Base-by-base conservation (phyloP, 1,140 invertebrate species). In the Diorhabda sublineata region DNA sequence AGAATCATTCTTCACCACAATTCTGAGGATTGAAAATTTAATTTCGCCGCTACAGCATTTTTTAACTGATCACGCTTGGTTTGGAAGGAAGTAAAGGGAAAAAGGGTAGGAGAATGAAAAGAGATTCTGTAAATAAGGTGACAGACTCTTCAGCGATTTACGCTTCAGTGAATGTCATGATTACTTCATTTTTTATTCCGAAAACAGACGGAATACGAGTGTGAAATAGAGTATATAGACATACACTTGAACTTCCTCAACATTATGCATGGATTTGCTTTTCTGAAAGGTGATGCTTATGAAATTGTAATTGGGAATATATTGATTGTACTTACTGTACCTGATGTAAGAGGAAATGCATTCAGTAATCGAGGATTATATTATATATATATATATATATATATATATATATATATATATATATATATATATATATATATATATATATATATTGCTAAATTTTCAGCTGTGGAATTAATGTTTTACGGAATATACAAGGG, bases 101-200 rank as follows among this genome's bases (percentile, higher is more conserved):
- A 52, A 52, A n/a, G 6, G 47, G 47, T 6, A 52, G 47, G 47
- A n/a, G 26, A 26, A 26, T 26, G 26, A 26, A 26, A 26, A 26
- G n/a, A 52, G 47, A 52, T 52, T 52, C 47, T 52, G 47, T 52
- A 52, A 52, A 52, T 52, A 52, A 52, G n/a, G 47, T 52, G 47
- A 52, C 47, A 52, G 47, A 52, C 47, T 52, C 47, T 52, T n/a
- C 47, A 52, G n/a, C 47, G 47, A 8, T 52, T n/a, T n/a, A 52
- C 47, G 47, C 47, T 52, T 52, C 47, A 52, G 6, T 52, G 47
- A 6, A 52, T 52, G n/a, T 52, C n/a, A n/a, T 52, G 47, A 52
- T 52, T 52, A 52, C 47, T 52, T 52, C 47, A 52, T 52, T 52
- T 52, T 52, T 52, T n/a, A 52, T 52, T 52, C 47, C 47, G 47